A percentile compares a stretch with the other conserved stretches of the same genome.
These are phyloP conservation scores for Ophion costatus DNA, from an alignment of 2,888 invertebrate species.

Conservation along the genomic window DNA sequence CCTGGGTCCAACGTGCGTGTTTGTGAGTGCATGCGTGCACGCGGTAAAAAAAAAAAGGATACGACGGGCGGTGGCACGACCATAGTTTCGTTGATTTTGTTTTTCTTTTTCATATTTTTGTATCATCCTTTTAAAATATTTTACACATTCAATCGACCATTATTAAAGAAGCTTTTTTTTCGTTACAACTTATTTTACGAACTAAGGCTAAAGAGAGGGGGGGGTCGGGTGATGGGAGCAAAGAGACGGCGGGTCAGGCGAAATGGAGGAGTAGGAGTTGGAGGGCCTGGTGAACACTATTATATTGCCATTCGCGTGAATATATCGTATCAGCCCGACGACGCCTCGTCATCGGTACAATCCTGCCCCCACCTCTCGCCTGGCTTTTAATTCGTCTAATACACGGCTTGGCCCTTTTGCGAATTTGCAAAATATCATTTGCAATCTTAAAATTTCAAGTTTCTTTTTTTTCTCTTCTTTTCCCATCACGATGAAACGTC, in stretches of 20 bases:
- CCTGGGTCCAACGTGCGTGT: neutral
- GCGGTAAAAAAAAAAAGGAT: slow-evolving; percentile 50
- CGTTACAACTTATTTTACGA: slow-evolving; percentile 80
- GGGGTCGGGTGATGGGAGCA: slow-evolving; percentile 23
- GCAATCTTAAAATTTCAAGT: slow-evolving; percentile 45
- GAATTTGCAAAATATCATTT: slow-evolving; percentile 68
- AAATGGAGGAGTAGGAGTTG: slow-evolving; percentile 31
- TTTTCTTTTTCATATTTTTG: slow-evolving; percentile 57
- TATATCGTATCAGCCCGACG: slow-evolving; percentile 27
- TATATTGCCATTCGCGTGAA: slow-evolving; percentile 68
- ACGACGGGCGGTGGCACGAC: slow-evolving; percentile 10
- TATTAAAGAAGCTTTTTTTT: slow-evolving; percentile 78
- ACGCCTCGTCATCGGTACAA: slow-evolving; percentile 30
- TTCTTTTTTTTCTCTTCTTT: slow-evolving; percentile 54
- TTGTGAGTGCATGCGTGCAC: slow-evolving; percentile 11
- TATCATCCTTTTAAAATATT: slow-evolving; percentile 72
- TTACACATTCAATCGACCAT: slow-evolving; percentile 78
- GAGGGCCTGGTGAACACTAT: slow-evolving; percentile 68
- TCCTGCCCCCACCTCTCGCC: slow-evolving; percentile 37
- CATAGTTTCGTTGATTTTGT: slow-evolving; percentile 23
- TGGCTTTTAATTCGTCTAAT: neutral
- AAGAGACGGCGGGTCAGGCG: slow-evolving; percentile 17
- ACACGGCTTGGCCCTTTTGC: slow-evolving; percentile 13
- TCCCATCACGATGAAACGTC: slow-evolving; percentile 40
- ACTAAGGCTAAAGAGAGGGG: slow-evolving; percentile 74